Conservation (phyloP, 2,888 invertebrate genomes). For the Nephrotoma appendiculata region DNA sequence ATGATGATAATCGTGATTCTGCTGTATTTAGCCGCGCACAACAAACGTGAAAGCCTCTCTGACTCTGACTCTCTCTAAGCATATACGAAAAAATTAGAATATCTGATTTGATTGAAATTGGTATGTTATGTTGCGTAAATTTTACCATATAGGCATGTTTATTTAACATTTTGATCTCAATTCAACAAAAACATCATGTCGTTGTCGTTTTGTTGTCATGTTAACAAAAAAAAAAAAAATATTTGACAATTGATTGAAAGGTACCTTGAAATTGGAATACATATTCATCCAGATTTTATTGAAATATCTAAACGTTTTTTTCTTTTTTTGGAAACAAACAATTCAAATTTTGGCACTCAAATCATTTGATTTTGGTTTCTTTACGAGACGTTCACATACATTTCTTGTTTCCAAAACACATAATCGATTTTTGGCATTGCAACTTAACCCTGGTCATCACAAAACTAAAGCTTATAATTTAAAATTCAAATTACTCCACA, state of each 20-base stretch:
- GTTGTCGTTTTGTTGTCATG: neutral
- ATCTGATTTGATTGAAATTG: neutral
- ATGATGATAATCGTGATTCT: neutral
- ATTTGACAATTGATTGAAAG: neutral
- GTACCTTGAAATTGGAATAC: neutral
- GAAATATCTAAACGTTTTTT: neutral
- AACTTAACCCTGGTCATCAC: neutral
- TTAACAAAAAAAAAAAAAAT: neutral
- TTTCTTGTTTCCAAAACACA: neutral
- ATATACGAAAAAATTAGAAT: neutral
- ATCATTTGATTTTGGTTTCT: no score
- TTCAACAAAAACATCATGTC: neutral
- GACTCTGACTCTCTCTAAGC: no score
- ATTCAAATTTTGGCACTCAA: neutral
- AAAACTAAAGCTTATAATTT: neutral
- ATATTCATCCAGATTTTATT: neutral
- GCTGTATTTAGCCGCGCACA: neutral
- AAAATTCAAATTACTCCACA: neutral
- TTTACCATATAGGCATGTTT: neutral
- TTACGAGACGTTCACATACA: neutral
- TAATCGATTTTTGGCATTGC: neutral
- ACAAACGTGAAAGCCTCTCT: neutral
- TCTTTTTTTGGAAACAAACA: neutral
- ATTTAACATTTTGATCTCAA: neutral
- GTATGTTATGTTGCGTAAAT: neutral